Percentiles rank a stretch among this genome's conserved stretches.
phyloP scores from a whole-genome alignment of 2,888 invertebrate genomes.

The Dusona sp. region DNA sequence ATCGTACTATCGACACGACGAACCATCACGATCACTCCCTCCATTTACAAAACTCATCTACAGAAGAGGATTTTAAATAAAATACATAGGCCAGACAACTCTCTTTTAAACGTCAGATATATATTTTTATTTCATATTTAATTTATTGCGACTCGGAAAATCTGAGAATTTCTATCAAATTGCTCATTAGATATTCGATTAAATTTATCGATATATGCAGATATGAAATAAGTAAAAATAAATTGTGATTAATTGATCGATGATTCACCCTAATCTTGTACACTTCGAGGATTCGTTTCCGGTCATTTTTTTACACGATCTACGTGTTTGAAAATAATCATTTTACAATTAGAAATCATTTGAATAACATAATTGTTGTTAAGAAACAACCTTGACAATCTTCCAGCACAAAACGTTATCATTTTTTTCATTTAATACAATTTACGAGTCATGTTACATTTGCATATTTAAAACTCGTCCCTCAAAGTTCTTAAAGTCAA shows the following conservation, averaged over 20 bases:
- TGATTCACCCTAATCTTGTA: not conserved
- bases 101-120: not conserved
- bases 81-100: not conserved
- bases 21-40: constrained; percentile 36
- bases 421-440: not conserved
- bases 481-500: not conserved
- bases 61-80: constrained; percentile 1
- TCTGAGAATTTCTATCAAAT: constrained; percentile 10
- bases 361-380: not conserved
- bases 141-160: not conserved
- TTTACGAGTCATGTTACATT: not conserved
- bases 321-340: not conserved
- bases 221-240: not conserved
- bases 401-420: not conserved
- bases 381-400: not conserved
- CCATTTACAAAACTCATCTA: constrained; percentile 8
- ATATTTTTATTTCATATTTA: not conserved
- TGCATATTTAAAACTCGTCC: not conserved
- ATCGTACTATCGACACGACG: constrained; percentile 57
- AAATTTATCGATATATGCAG: not conserved
- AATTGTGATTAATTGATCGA: not conserved
- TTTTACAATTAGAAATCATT: not conserved
- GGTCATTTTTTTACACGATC: not conserved
- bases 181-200: constrained; percentile 1
- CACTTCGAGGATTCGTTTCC: not conserved